Evolutionary conservation across 2,888 invertebrate genomes (phyloP).

Genomic region (Phengaris arion): DNA sequence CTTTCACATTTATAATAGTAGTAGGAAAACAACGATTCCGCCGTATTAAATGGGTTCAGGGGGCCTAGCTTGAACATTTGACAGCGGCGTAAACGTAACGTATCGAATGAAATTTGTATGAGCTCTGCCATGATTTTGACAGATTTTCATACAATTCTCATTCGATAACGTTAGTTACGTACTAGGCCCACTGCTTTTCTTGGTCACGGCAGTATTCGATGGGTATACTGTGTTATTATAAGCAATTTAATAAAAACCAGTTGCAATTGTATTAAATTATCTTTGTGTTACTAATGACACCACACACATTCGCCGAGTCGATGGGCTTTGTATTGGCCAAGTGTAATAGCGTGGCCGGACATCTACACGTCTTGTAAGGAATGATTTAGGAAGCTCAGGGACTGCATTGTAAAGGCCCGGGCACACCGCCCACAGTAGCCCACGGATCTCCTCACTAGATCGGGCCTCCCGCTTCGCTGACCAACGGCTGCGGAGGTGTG

Average conservation of each 20-base stretch:
- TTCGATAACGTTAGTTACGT: no score
- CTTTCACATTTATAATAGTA: no score
- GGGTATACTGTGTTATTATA: no score
- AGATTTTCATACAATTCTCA: no score
- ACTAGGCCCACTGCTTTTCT: no score
- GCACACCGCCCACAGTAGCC: conserved; percentile 73
- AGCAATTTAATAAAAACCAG: not conserved
- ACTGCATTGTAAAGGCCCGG: conserved; percentile 55
- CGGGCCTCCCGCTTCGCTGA: conserved; percentile 68
- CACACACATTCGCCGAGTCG: conserved; percentile 26
- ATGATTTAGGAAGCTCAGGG: conserved; percentile 40
- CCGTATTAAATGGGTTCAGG: no score
- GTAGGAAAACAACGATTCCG: no score
- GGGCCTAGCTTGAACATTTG: no score
- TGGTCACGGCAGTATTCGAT: no score
- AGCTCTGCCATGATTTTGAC: no score
- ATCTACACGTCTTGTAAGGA: conserved; percentile 33
- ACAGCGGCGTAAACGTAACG: no score
- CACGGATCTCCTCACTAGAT: conserved; percentile 64
- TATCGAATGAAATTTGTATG: no score
- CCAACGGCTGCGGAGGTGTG: conserved; percentile 40
- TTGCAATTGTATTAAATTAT: conserved; percentile 21
- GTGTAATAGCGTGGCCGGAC: conserved; percentile 28
- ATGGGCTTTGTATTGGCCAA: conserved; percentile 28
- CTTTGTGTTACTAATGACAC: conserved; percentile 25